A percentile compares a stretch with the other conserved stretches of the same genome.
These are phyloP conservation scores for Pristis pectinata DNA, from an alignment of 2,797 vertebrate genomes.

Conservation along the genomic window DNA sequence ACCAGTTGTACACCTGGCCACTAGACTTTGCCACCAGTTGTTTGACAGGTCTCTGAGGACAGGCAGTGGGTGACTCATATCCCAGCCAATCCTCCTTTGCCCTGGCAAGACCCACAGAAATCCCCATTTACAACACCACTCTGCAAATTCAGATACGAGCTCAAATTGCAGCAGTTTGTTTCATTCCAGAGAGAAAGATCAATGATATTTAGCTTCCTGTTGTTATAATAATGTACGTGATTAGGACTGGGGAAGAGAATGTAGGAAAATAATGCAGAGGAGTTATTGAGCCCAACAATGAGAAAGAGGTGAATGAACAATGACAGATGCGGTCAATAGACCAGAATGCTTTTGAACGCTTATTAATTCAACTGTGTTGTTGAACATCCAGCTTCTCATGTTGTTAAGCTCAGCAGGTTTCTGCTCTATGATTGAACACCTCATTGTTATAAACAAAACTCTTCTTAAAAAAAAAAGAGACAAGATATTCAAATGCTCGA, in stretches of 20 bases:
- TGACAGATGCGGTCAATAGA: background rate
- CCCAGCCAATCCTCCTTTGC: background rate
- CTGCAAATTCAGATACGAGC: background rate
- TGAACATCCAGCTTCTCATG: background rate
- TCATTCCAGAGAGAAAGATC: background rate
- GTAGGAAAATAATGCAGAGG: background rate
- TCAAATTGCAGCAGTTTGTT: background rate
- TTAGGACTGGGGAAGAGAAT: background rate
- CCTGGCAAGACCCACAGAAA: background rate
- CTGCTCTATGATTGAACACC: background rate
- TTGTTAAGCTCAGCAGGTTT: background rate
- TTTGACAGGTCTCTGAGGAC: background rate
- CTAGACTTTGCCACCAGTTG: background rate
- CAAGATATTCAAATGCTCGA: background rate
- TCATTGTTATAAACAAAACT: too few species aligned
- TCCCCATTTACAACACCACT: background rate
- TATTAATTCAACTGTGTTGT: background rate
- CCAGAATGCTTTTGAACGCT: background rate
- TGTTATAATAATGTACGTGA: background rate
- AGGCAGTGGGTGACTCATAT: background rate
- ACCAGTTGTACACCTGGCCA: background rate
- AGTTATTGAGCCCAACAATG: background rate
- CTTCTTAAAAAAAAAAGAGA: background rate
- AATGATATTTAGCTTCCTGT: background rate
- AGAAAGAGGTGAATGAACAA: background rate